These are phyloP conservation scores for Drosophila flavopinicola DNA, from an alignment of 2,888 invertebrate genomes.

Conservation along the genomic window DNA sequence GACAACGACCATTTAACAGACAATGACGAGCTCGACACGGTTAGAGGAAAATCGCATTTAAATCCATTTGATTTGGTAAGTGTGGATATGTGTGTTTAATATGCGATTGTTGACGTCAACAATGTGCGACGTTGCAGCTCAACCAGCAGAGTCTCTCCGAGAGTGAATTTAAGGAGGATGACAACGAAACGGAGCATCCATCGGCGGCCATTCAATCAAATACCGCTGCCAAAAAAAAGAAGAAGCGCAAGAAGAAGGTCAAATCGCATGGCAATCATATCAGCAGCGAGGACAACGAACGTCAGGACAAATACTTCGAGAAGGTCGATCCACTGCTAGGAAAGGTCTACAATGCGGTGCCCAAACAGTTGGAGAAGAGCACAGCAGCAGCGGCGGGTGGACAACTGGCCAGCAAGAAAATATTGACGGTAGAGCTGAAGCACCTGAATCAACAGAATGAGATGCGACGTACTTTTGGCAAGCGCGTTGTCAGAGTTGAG, in stretches of 20 bases:
- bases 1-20: slow-evolving; percentile 85
- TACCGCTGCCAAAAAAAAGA: slow-evolving; percentile 87
- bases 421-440: slow-evolving; percentile 88
- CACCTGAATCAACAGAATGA: slow-evolving; percentile 92
- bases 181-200: slow-evolving; percentile 87
- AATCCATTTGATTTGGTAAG: slow-evolving; percentile 90
- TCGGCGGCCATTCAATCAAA: slow-evolving; percentile 84
- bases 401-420: slow-evolving; percentile 87
- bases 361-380: slow-evolving; percentile 57
- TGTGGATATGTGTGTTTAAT: slow-evolving; percentile 30
- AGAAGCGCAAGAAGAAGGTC: slow-evolving; percentile 86
- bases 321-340: slow-evolving; percentile 81
- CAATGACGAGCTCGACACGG: slow-evolving; percentile 85
- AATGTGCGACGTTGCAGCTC: slow-evolving; percentile 81
- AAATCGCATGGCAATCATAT: slow-evolving; percentile 85
- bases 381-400: slow-evolving; percentile 45
- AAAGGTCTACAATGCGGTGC: slow-evolving; percentile 74
- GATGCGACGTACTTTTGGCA: slow-evolving; percentile 92
- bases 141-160: slow-evolving; percentile 89
- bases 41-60: slow-evolving; percentile 86
- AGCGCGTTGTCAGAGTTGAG: slow-evolving; percentile 90
- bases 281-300: slow-evolving; percentile 88
- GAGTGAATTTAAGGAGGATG: slow-evolving; percentile 89
- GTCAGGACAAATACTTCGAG: slow-evolving; percentile 81
- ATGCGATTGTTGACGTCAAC: slow-evolving; percentile 1